These are phyloP conservation scores for Sakesphorus luctuosus DNA, from an alignment of 2,113 vertebrate genomes.

Conservation along the genomic window DNA sequence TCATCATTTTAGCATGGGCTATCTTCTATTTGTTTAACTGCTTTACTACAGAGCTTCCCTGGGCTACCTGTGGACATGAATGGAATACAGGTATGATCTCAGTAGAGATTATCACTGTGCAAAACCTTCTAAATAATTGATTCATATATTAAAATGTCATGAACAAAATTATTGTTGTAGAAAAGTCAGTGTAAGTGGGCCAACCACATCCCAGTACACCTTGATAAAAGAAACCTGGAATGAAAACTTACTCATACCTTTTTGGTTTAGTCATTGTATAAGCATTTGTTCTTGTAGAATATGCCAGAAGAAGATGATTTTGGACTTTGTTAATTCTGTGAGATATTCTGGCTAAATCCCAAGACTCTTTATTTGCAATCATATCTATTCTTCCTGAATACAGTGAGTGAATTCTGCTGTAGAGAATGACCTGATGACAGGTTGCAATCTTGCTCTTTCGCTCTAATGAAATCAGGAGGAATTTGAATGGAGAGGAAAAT, in stretches of 20 bases:
- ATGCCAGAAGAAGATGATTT: background rate
- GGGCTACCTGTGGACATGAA: slow-evolving; percentile 94
- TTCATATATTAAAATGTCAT: background rate
- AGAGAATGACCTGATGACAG: slow-evolving; percentile 12
- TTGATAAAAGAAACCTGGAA: background rate
- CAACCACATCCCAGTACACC: no score
- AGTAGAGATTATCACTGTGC: background rate
- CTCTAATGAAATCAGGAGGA: background rate
- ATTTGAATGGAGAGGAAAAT: background rate
- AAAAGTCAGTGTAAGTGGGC: background rate
- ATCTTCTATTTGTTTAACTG: slow-evolving; percentile 99
- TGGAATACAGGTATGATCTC: slow-evolving; percentile 95
- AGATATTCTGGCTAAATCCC: background rate
- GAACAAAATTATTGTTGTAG: background rate
- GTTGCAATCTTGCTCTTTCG: slow-evolving; percentile 10
- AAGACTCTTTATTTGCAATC: slow-evolving; percentile 21
- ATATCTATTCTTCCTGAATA: background rate
- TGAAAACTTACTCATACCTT: background rate
- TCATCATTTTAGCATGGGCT: slow-evolving; percentile 97
- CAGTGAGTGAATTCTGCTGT: background rate
- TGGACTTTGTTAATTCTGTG: background rate
- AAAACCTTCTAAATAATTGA: background rate
- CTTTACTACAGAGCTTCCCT: slow-evolving; percentile 95
- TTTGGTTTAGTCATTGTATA: background rate
- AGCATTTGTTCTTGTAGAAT: background rate